Evolutionary conservation across 2,888 invertebrate species (phyloP).

Genomic region (Caenorhabditis drosophilae): DNA sequence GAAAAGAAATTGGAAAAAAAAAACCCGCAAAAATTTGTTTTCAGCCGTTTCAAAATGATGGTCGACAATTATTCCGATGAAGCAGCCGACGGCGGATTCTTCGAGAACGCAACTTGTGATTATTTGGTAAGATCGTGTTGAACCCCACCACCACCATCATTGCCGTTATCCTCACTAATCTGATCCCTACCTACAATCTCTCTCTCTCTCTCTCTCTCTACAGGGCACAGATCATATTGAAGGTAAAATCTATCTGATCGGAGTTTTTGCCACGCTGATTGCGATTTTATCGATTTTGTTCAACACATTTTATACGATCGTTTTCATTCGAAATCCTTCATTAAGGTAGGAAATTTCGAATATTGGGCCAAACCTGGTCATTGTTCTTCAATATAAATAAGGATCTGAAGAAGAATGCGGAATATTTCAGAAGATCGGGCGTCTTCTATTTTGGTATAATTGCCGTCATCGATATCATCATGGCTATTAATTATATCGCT

Average conservation of each 20-base stretch:
- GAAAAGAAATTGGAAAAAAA: too few species aligned
- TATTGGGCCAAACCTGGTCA: too few species aligned
- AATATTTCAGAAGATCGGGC: conserved; percentile 53
- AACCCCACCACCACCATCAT: not conserved
- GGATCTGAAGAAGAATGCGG: not conserved
- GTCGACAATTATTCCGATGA: too few species aligned
- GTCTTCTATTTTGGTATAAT: conserved; percentile 67
- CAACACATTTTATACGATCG: conserved; percentile 66
- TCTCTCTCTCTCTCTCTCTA: too few species aligned
- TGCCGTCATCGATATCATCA: conserved; percentile 65
- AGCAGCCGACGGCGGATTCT: too few species aligned
- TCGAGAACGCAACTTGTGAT: too few species aligned
- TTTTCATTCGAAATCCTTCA: conserved; percentile 53
- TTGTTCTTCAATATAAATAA: conserved; percentile 1
- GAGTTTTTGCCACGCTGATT: conserved; percentile 61
- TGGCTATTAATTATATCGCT: conserved; percentile 67
- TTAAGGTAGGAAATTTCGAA: conserved; percentile 28
- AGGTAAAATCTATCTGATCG: conserved; percentile 65
- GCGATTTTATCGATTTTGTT: conserved; percentile 62
- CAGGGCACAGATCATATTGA: conserved; percentile 66
- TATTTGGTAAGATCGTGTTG: conserved; percentile 14
- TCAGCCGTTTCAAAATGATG: too few species aligned
- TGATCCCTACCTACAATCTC: too few species aligned
- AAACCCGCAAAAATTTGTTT: too few species aligned
- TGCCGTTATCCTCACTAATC: too few species aligned